Evolutionary conservation across 2,797 vertebrate genomes (phyloP).

Genomic region (Novumbra hubbsi): DNA sequence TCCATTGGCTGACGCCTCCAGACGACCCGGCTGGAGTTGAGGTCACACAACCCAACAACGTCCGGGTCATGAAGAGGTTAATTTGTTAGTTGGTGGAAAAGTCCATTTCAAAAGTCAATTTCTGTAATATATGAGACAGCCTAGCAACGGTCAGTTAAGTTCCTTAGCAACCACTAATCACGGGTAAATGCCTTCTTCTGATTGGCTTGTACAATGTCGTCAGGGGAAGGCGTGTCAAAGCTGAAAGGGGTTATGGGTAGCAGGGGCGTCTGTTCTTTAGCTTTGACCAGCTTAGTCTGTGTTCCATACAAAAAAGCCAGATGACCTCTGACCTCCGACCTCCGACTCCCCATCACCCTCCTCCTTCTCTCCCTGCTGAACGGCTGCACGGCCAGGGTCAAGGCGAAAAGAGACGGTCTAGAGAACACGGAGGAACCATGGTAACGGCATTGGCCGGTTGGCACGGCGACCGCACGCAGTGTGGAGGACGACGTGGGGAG

Average conservation of each 20-base stretch:
- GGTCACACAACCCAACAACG: too few species aligned
- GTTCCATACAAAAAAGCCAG: constrained; percentile 74
- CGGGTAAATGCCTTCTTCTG: constrained; percentile 14
- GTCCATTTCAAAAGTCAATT: background rate
- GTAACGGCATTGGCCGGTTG: background rate
- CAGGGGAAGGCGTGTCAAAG: constrained; percentile 11
- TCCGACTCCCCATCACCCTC: constrained; percentile 38
- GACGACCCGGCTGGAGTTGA: too few species aligned
- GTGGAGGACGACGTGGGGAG: constrained; percentile 49
- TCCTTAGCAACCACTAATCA: background rate
- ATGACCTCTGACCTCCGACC: constrained; percentile 37
- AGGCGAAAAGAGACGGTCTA: constrained; percentile 88
- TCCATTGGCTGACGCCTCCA: too few species aligned
- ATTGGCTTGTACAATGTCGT: constrained; percentile 18
- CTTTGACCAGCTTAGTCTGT: constrained; percentile 70
- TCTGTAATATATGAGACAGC: background rate
- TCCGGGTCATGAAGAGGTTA: background rate
- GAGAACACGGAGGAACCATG: constrained; percentile 71
- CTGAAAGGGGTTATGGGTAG: constrained; percentile 61
- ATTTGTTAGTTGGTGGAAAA: background rate
- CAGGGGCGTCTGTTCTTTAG: constrained; percentile 70
- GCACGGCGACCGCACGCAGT: constrained; percentile 46
- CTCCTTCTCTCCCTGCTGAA: constrained; percentile 64
- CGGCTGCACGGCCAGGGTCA: constrained; percentile 80
- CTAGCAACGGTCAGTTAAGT: background rate